A percentile compares a stretch with the other conserved stretches of the same genome.
Conservation (phyloP, 2,797 vertebrate species). For the Notamacropus eugenii region DNA sequence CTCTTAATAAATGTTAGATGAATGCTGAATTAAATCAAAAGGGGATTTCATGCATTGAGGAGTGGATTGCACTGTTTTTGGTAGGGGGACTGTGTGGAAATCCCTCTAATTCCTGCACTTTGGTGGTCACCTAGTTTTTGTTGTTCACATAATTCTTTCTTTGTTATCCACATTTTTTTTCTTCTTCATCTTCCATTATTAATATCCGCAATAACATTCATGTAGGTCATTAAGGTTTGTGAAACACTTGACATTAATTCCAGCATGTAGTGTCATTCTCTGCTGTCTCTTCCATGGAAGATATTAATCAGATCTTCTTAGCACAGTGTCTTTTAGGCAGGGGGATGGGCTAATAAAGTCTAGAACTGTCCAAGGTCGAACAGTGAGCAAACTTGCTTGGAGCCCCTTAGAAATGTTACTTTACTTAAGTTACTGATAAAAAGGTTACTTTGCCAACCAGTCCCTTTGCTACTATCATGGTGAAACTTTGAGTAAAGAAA, state of each 20-base stretch:
- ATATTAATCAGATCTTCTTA: neutral
- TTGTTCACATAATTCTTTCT: neutral
- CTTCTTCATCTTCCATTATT: neutral
- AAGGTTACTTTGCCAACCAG: neutral
- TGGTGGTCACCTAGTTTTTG: neutral
- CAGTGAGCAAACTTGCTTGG: neutral
- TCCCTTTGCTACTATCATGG: neutral
- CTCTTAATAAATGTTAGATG: neutral
- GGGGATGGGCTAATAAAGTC: neutral
- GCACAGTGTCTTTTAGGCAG: neutral
- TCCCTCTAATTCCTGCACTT: neutral
- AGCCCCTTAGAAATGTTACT: neutral
- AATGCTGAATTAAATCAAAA: neutral
- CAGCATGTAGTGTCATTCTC: neutral
- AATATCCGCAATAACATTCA: neutral
- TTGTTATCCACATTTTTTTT: neutral
- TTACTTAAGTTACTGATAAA: neutral
- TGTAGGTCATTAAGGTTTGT: neutral
- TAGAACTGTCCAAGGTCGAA: neutral
- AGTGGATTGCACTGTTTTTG: neutral
- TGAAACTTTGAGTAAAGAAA: neutral
- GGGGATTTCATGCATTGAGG: neutral
- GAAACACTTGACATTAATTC: neutral
- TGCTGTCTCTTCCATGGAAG: neutral
- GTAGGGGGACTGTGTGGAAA: neutral